phyloP scores from a whole-genome alignment of 2,113 vertebrate genomes.

The Cheirogaleus medius region DNA sequence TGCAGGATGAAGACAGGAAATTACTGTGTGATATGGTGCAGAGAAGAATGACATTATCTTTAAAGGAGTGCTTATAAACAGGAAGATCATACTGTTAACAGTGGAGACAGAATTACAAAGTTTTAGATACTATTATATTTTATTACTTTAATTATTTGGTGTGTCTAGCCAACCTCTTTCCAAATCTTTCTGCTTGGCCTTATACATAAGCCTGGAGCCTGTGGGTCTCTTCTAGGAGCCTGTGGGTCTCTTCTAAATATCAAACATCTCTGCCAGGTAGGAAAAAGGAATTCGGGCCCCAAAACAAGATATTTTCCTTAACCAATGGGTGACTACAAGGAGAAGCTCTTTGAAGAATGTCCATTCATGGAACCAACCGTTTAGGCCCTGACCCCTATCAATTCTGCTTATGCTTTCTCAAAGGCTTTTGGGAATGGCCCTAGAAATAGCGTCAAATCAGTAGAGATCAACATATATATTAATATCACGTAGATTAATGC shows the following conservation, averaged over 20 bases:
- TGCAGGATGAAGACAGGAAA: neutral
- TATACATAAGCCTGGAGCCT: neutral
- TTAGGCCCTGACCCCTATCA: neutral
- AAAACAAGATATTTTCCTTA: neutral
- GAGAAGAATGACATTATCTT: neutral
- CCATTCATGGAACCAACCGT: neutral
- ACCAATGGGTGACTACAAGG: neutral
- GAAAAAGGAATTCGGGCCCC: neutral
- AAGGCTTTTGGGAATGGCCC: neutral
- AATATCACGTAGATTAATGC: neutral
- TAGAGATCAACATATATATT: neutral
- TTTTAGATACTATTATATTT: neutral
- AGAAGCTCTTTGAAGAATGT: neutral
- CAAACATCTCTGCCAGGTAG: neutral
- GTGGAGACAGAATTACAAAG: neutral
- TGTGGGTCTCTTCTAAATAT: neutral
- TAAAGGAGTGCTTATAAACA: neutral
- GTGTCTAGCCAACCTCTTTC: neutral
- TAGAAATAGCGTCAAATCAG: neutral
- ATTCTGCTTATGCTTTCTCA: neutral
- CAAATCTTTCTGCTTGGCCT: neutral
- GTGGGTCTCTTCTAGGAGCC: neutral
- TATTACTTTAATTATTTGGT: neutral
- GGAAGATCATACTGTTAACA: neutral
- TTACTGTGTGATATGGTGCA: neutral